Base-by-base conservation (phyloP, 2,797 vertebrate genomes). In the Mionectes olivaceus region DNA sequence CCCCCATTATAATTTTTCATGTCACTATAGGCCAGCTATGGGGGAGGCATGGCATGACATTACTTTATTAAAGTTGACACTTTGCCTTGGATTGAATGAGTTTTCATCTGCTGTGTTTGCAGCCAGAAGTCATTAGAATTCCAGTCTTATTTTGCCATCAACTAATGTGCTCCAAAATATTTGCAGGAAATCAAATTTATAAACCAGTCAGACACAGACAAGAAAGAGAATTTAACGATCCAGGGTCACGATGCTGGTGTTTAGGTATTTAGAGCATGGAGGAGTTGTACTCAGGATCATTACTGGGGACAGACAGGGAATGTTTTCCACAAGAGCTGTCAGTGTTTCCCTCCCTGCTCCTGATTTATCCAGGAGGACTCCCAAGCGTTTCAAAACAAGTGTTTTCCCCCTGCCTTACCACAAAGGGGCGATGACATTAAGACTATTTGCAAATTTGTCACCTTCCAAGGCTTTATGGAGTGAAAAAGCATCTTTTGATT, bases 1-100 rank as follows among this genome's bases (percentile, higher is more conserved):
- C 90, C 81, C 76, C 75, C 76, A 56, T 95, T 91, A 90, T 78
- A 87, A 97, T 97, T 97, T 97, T 90, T 97, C 96, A 96, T 96
- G 95, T 97, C 96, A 95, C 60, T 70, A 77, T 74, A 83, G 93
- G 81, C 59, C 96, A 95, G 91, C 28, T 87, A 81, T 63, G 71
- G 90, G 80, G 87, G 83, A 96, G 78, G 78, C 86, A 69, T 50
- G 91, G 78, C 44, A 57, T 75, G 91, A 33, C 90, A 93, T 82
- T 89, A 13, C 78, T 95, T 97, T 96, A 96, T 97, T 92, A 84
- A 87, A 95, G 59, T 32, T 94, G 96, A 96, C 96, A 91, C 67
- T 71, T 96, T 70, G 67, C 95, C 87, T 88, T 68, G 93, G 74
- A 93, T 82, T 78, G 85, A 89, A 69, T 32, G 80, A 93, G 77